phyloP scores from a whole-genome alignment of 2,113 vertebrate genomes.

The Anguilla rostrata region DNA sequence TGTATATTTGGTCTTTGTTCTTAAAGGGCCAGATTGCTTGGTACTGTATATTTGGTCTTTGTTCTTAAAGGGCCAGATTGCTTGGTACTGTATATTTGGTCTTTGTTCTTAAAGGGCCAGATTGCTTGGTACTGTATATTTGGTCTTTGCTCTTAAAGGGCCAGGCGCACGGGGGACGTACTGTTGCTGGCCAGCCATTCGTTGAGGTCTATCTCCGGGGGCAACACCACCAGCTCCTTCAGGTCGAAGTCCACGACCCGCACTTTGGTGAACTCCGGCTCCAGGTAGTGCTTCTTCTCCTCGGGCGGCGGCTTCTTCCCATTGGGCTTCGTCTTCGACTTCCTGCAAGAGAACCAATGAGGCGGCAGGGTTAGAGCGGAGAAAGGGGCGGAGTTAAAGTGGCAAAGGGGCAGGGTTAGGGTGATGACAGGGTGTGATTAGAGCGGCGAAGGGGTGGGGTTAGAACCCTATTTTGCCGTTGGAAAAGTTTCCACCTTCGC shows the following conservation, averaged over 20 bases:
- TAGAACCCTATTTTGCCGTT: too few species aligned
- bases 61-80: too few species aligned
- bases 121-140: neutral
- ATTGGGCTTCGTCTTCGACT: constrained; percentile 97
- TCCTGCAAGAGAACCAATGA: constrained; percentile 70
- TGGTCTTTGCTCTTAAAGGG: neutral
- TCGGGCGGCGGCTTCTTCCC: constrained; percentile 90
- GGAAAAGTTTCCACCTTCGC: too few species aligned
- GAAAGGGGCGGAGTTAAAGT: neutral
- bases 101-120: too few species aligned
- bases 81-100: too few species aligned
- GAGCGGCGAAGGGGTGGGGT: too few species aligned
- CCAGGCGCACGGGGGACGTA: constrained; percentile 64
- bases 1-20: too few species aligned
- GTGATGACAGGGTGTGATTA: too few species aligned
- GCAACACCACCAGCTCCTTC: constrained; percentile 92
- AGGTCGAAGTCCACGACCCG: constrained; percentile 92
- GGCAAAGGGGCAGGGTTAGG: neutral
- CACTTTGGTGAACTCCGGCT: constrained; percentile 89
- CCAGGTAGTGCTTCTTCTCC: constrained; percentile 94
- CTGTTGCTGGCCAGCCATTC: constrained; percentile 99
- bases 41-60: too few species aligned
- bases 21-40: too few species aligned
- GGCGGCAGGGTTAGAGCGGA: neutral
- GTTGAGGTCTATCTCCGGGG: constrained; percentile 95